Conservation (phyloP, 35 echinoderm and acorn worm species). For the Acanthaster planci region DNA sequence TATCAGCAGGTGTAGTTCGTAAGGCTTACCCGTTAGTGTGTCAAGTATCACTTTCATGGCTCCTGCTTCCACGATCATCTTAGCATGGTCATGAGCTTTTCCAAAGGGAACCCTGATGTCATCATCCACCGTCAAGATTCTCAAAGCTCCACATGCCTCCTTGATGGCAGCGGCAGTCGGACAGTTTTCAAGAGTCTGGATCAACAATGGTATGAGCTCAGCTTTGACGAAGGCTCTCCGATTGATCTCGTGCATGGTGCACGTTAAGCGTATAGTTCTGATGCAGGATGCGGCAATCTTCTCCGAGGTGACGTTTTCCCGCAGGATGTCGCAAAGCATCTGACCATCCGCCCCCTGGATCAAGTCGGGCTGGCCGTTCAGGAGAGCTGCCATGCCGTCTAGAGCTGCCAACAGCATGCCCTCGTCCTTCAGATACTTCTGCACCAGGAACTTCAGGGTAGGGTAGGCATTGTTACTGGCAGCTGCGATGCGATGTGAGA, state of each 20-base stretch:
- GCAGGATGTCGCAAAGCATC: slow-evolving; percentile 51
- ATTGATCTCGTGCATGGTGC: slow-evolving; percentile 89
- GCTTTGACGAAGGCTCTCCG: slow-evolving; percentile 74
- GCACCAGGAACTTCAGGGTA: slow-evolving; percentile 41
- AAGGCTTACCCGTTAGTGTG: slow-evolving; percentile 54
- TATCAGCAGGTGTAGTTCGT: neutral
- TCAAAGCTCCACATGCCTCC: slow-evolving; percentile 62
- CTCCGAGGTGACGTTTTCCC: slow-evolving; percentile 28
- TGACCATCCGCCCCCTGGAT: slow-evolving; percentile 52
- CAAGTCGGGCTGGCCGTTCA: slow-evolving; percentile 95
- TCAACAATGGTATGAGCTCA: slow-evolving; percentile 43
- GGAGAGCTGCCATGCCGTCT: slow-evolving; percentile 51
- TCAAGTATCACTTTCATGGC: slow-evolving; percentile 71
- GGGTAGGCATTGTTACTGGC: slow-evolving; percentile 66
- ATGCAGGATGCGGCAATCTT: slow-evolving; percentile 23
- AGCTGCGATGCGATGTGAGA: slow-evolving; percentile 63
- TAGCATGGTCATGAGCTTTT: slow-evolving; percentile 98
- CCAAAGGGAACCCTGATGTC: slow-evolving; percentile 90
- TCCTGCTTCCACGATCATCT: slow-evolving; percentile 86
- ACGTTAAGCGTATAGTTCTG: slow-evolving; percentile 60
- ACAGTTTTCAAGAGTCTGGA: slow-evolving; percentile 47
- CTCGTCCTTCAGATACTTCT: slow-evolving; percentile 38
- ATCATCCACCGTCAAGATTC: slow-evolving; percentile 76
- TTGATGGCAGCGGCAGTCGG: slow-evolving; percentile 32
- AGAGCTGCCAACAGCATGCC: slow-evolving; percentile 20